Evolutionary conservation across 2,113 vertebrate species (phyloP), one percentile per base, ranked within the genome.

Genomic region (Steatornis caripensis): DNA sequence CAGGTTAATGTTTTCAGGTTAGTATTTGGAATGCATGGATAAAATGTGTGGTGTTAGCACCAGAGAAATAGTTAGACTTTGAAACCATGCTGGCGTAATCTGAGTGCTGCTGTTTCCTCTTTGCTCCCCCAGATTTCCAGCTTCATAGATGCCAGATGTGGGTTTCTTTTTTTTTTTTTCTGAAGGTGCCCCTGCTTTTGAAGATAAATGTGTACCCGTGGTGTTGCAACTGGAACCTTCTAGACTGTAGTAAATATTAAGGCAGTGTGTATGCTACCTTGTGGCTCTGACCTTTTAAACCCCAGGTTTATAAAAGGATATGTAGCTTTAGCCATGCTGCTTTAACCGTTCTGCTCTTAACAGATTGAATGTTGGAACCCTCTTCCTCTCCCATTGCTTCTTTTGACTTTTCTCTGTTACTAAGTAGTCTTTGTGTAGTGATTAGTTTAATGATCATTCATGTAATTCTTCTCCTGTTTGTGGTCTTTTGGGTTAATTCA

Each of bases 171-270:
- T 66, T 69, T 72, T 77, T 86, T 64, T 13, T 32, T 54, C 6
- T 60, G 36, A 53, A 83, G 32, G 6, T 78, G 24, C 12, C 41
- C 19, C 36, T 90, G 80, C 80, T 92, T 90, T 91, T 82, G 69
- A 74, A 74, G 23, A 79, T 72, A 54, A 81, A 37, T 30, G 22
- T 61, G 65, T 82, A 55, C 14, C 57, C 71, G 72, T 70, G 95
- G 94, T 89, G 69, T 96, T 96, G 75, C 80, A 95, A 95, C 95
- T 97, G 97, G 96, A 97, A 96, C 97, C 89, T 70, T 95, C 80
- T 91, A 84, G 92, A 84, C 49, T 72, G 92, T 39, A 92, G 39
- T 60, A 79, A 87, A 89, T 84, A n/a, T 21, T 69, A 57, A 85
- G 36, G 57, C 74, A 92, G 32, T 27, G 34, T 27, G 17, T 71